Evolutionary conservation across 2,113 vertebrate genomes (phyloP), one percentile per base, ranked within the genome.

Genomic region (Anas platyrhynchos): DNA sequence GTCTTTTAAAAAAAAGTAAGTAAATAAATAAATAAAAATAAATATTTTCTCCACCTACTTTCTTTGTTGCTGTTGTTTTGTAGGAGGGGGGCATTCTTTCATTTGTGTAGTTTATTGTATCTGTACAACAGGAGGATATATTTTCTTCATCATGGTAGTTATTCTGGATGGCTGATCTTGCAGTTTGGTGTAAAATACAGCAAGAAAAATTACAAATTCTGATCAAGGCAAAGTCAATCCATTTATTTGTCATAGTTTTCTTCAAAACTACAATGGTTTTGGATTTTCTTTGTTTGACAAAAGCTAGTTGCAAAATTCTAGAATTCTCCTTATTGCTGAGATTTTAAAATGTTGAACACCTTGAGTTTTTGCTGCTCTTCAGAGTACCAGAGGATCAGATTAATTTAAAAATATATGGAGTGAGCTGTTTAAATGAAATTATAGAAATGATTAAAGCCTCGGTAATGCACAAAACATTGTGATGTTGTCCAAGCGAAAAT

Each of bases 11-110:
- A n/a, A 44, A 16, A 43, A 43, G 41, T 44, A 46, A 46, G 17
- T 48, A 48, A 48, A 48, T 48, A 48, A 48, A 48, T 46, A 46
- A 48, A 48, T 21, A 21, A 48, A 59, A 14, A 22, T 22, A 59
- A 34, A 93, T 58, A 54, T 89, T 94, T 69, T 66, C 12, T 69
- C 54, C 44, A 27, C 55, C 54, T 78, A 22, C 48, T 96, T 94
- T 83, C 48, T 78, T 91, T 86, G 83, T 66, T 34, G 12, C 22
- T 82, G 21, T 50, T 50, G 48, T 50, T 50, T 50, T 50, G 11
- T 50, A 50, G 48, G 48, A 36, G 34, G 14, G 36, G 26, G 25
- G 0, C 79, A 14, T 4, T 50, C 8, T 0, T 79, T 74, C 0
- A 7, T 87, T 41, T 91, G 91, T 50, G 71, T 16, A 55, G 27